Base-by-base conservation (phyloP, 2,113 vertebrate species). In the Pagrus major region DNA sequence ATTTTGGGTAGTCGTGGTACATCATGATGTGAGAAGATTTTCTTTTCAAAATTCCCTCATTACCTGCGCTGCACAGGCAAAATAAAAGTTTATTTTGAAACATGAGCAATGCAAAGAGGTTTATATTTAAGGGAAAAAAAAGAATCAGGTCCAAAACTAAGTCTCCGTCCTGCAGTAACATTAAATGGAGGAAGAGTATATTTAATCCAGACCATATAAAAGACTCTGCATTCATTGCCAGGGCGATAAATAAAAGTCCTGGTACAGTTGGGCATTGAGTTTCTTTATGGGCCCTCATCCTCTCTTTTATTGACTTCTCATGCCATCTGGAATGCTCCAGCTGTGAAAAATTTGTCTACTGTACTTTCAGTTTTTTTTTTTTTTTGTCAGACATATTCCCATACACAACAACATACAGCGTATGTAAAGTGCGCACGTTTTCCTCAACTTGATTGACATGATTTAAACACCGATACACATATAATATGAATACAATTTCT, bases 271-370 rank as follows among this genome's bases (percentile, higher is more conserved):
- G 60, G 65, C 80, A 81, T 91, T 92, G 63, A 88, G 72, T 70
- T 67, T 75, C 15, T 91, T 91, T 80, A 92, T 84, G 71, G 78
- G 56, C 77, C 87, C 88, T 91, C 73, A 73, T 91, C 85, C 80
- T 88, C 76, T 69, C 16, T 84, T 93, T 93, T 91, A 92, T 90
- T 89, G 85, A 91, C 90, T 91, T 52, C 89, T 89, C 80, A 55
- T 84, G 83, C 91, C 92, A 93, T 93, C 87, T 93, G 86, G 90
- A 93, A 91, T 66, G 31, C 77, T 91, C 80, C 82, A 90, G 85
- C 85, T 92, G 87, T 74, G 52, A 88, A 85, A 63, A 71, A 84
- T 74, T 70, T 81, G 77, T 91, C 80, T 80, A 42, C 68, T 71
- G 52, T 76, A 75, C 64, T 89, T 86, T 86, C 20, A 81, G 59